Evolutionary conservation across 2,888 invertebrate genomes (phyloP).

Genomic region (Bimastos eiseni): DNA sequence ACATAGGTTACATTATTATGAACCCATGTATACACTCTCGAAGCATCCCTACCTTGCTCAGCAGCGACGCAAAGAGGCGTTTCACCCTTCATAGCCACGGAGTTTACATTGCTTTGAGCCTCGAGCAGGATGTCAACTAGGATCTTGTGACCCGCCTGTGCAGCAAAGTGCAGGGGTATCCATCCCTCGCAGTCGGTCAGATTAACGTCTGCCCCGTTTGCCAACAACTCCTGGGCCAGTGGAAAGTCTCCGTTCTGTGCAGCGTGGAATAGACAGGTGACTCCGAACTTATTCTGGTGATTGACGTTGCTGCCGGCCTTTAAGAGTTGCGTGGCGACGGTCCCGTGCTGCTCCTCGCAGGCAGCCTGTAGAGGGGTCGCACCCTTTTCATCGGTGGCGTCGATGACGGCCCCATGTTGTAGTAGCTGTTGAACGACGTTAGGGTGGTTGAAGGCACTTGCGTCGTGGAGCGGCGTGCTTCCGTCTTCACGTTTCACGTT

Average conservation of each 20-base stretch:
- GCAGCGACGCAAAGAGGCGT: slow-evolving; percentile 37
- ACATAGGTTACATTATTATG: too few relatives aligned
- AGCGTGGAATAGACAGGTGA: slow-evolving; percentile 39
- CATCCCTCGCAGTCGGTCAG: slow-evolving; percentile 38
- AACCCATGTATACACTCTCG: too few relatives aligned
- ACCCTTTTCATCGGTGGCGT: slow-evolving; percentile 32
- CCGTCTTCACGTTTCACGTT: slow-evolving; percentile 39
- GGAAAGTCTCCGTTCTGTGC: slow-evolving; percentile 38
- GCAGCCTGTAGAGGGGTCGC: slow-evolving; percentile 39
- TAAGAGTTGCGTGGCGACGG: slow-evolving; percentile 31
- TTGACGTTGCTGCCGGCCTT: slow-evolving; percentile 36
- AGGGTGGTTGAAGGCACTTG: slow-evolving; percentile 37
- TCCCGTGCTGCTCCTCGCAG: slow-evolving; percentile 34
- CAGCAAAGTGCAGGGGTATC: slow-evolving; percentile 40
- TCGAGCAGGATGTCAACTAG: slow-evolving; percentile 30
- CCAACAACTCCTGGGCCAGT: slow-evolving; percentile 25
- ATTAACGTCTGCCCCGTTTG: slow-evolving; percentile 35
- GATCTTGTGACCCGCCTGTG: slow-evolving; percentile 36
- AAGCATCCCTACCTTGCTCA: slow-evolving; percentile 31
- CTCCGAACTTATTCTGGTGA: slow-evolving; percentile 37
- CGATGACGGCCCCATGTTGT: slow-evolving; percentile 25
- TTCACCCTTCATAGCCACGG: slow-evolving; percentile 35
- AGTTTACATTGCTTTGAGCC: slow-evolving; percentile 35
- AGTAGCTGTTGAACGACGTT: slow-evolving; percentile 34
- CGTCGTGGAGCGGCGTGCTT: slow-evolving; percentile 41